Percentiles rank a stretch among this genome's conserved stretches.
These are phyloP conservation scores for Mustelus asterias DNA, from an alignment of 2,113 vertebrate genomes.

Conservation along the genomic window DNA sequence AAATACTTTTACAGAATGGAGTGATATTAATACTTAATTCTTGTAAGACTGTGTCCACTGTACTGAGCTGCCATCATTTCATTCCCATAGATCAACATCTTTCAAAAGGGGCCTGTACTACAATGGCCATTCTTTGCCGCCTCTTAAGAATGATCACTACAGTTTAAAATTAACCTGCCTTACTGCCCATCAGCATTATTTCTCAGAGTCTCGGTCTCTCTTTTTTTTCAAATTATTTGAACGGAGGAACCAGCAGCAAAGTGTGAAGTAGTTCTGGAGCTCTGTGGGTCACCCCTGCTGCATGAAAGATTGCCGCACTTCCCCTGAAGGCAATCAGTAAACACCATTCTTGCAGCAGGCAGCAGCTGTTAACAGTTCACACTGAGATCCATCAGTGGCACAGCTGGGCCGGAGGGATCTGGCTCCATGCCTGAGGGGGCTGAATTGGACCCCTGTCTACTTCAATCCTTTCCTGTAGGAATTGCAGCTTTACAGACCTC, in stretches of 20 bases:
- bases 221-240: slow-evolving; percentile 41
- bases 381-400: slow-evolving; percentile 32
- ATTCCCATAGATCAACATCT: not conserved
- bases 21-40: not conserved
- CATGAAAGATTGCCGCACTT: slow-evolving; percentile 42
- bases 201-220: not conserved
- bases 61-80: not conserved
- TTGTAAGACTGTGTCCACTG: not conserved
- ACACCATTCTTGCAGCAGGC: not conserved
- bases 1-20: not conserved
- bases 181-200: slow-evolving; percentile 15
- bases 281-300: slow-evolving; percentile 43
- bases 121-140: not conserved
- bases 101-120: not conserved
- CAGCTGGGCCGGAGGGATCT: slow-evolving; percentile 27
- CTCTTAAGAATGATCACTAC: not conserved
- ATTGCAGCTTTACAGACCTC: slow-evolving; percentile 16
- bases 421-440: slow-evolving; percentile 9
- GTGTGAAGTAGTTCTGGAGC: slow-evolving; percentile 42
- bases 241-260: slow-evolving; percentile 42
- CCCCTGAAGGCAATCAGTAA: not conserved
- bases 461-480: slow-evolving; percentile 31
- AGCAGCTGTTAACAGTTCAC: slow-evolving; percentile 19
- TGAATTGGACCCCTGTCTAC: slow-evolving; percentile 14
- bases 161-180: slow-evolving; percentile 13